A percentile compares a stretch with the other conserved stretches of the same genome.
These are phyloP conservation scores for Chrosomus eos DNA, from an alignment of 2,797 vertebrate species.

Conservation along the genomic window DNA sequence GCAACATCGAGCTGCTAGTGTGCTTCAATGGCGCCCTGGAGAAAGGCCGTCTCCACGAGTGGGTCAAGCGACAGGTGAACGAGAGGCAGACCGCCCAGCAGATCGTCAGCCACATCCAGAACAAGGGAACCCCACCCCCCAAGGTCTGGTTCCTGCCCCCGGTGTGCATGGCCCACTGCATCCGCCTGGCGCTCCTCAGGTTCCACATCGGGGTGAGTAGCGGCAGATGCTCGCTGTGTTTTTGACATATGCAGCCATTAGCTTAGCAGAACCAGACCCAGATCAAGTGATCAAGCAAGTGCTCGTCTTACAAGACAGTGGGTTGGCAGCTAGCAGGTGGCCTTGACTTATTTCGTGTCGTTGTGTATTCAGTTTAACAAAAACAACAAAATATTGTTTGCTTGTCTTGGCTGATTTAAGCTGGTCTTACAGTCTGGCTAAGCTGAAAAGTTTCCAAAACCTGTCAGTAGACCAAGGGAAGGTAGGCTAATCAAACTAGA, in stretches of 20 bases:
- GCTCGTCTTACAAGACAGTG: neutral
- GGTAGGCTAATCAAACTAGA: neutral
- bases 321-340: neutral
- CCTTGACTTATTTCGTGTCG: neutral
- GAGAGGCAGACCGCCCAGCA: conserved; percentile 94
- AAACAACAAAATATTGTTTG: neutral
- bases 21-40: conserved; percentile 97
- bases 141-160: conserved; percentile 98
- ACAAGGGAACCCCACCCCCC: conserved; percentile 94
- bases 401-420: neutral
- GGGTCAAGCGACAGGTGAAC: conserved; percentile 96
- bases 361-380: neutral
- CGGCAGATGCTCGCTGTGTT: conserved; percentile 24
- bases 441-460: neutral
- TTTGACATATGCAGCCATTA: conserved; percentile 37
- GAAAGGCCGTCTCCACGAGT: conserved; percentile 95
- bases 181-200: conserved; percentile 93
- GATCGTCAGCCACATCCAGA: conserved; percentile 95
- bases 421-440: neutral
- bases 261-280: conserved; percentile 25
- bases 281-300: conserved; percentile 8
- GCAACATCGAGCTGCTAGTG: conserved; percentile 95
- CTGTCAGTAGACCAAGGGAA: neutral
- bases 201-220: conserved; percentile 91
- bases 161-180: conserved; percentile 95